These are phyloP conservation scores for Cybosia mesomella DNA, from an alignment of 2,888 invertebrate species.

Conservation along the genomic window DNA sequence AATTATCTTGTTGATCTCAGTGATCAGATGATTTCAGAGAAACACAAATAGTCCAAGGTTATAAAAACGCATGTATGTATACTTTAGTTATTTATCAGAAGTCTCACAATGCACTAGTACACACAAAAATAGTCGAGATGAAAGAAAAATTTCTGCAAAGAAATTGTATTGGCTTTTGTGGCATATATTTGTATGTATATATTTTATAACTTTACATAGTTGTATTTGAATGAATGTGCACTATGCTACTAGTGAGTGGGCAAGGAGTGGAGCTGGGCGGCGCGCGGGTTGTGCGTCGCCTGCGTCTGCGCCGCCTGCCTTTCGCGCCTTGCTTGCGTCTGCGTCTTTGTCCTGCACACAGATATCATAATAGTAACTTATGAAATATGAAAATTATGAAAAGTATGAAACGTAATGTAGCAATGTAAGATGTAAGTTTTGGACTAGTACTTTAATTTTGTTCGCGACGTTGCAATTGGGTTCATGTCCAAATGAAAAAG, in stretches of 20 bases:
- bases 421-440: no score
- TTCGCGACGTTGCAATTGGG: no score
- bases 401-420: not conserved
- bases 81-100: no score
- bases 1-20: no score
- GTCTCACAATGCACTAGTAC: no score
- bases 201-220: not conserved
- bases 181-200: not conserved
- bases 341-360: not conserved
- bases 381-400: no score
- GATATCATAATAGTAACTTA: no score
- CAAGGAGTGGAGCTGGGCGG: not conserved
- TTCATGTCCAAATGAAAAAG: not conserved
- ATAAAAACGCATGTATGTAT: no score
- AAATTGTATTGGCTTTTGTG: not conserved
- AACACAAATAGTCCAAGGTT: no score
- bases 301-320: not conserved
- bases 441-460: no score
- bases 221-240: not conserved
- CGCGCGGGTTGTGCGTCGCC: not conserved
- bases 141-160: not conserved
- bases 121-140: no score
- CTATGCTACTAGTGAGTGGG: not conserved
- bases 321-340: not conserved
- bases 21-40: no score